Evolutionary conservation across 2,888 invertebrate species (phyloP).

Genomic region (Dynastes grantii): DNA sequence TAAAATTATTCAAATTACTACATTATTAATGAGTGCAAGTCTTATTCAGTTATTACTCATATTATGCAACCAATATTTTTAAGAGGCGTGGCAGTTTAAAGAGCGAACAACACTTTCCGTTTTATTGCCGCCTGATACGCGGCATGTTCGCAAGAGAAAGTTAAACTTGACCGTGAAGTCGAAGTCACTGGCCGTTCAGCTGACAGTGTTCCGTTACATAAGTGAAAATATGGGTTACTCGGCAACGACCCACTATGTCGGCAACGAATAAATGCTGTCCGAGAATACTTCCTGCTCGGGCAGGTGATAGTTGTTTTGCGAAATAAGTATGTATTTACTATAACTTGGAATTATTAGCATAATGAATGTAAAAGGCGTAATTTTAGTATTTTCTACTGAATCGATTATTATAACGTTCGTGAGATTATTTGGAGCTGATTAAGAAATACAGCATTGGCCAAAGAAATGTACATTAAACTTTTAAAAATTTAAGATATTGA

Average conservation of each 20-base stretch:
- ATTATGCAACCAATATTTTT: constrained; percentile 4
- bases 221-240: constrained; percentile 24
- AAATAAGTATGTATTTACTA: background rate
- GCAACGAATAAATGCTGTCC: background rate
- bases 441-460: too few relatives aligned
- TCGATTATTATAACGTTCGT: too few relatives aligned
- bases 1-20: too few relatives aligned
- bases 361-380: too few relatives aligned
- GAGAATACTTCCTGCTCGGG: constrained; percentile 26
- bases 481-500: too few relatives aligned
- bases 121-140: constrained; percentile 4
- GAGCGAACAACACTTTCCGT: constrained; percentile 27
- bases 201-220: constrained; percentile 9
- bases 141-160: constrained; percentile 34
- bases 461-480: too few relatives aligned
- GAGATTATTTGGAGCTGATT: too few relatives aligned
- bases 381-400: too few relatives aligned
- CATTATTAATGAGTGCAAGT: too few relatives aligned
- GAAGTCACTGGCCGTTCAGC: constrained; percentile 12
- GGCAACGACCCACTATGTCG: constrained; percentile 19
- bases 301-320: background rate
- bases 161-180: constrained; percentile 48
- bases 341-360: too few relatives aligned
- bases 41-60: too few relatives aligned
- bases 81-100: background rate